phyloP scores from a whole-genome alignment of 2,113 vertebrate species.

The Notarius quadriscutis region DNA sequence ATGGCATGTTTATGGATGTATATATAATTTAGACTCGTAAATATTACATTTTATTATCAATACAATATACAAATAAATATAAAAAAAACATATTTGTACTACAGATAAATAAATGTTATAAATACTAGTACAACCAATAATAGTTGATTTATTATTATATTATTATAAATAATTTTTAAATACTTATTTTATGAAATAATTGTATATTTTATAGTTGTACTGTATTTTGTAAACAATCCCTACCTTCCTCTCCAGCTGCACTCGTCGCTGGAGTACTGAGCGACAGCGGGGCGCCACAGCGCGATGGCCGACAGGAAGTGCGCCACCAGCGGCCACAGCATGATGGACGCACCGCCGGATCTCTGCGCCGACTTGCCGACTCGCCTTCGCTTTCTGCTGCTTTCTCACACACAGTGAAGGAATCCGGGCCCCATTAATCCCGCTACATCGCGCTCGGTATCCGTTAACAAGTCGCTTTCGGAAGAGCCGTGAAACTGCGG shows the following conservation, averaged over 20 bases:
- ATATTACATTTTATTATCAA: not conserved
- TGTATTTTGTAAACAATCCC: conserved; percentile 52
- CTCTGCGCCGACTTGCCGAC: not conserved
- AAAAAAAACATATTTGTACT: not conserved
- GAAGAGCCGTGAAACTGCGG: not conserved
- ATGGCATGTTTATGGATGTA: not conserved
- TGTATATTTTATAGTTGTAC: too few relatives aligned
- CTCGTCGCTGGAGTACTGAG: conserved; percentile 93
- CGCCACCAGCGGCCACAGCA: conserved; percentile 72
- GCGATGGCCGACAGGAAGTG: conserved; percentile 70
- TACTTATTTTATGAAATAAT: not conserved
- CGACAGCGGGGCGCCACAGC: conserved; percentile 73
- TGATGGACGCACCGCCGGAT: conserved; percentile 62
- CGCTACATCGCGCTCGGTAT: conserved; percentile 1
- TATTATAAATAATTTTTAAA: not conserved
- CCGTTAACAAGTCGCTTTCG: not conserved
- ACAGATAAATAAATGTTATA: not conserved
- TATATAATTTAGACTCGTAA: not conserved
- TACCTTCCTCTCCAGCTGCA: conserved; percentile 98
- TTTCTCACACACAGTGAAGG: conserved; percentile 56
- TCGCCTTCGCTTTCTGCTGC: conserved; percentile 55
- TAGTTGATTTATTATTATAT: not conserved
- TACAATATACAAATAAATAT: not conserved
- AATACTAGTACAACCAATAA: not conserved
- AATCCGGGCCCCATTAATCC: conserved; percentile 49